Percentiles rank a stretch among this genome's conserved stretches.
Conservation (phyloP, 2,888 invertebrate species). For the Folsomia manolachei region DNA sequence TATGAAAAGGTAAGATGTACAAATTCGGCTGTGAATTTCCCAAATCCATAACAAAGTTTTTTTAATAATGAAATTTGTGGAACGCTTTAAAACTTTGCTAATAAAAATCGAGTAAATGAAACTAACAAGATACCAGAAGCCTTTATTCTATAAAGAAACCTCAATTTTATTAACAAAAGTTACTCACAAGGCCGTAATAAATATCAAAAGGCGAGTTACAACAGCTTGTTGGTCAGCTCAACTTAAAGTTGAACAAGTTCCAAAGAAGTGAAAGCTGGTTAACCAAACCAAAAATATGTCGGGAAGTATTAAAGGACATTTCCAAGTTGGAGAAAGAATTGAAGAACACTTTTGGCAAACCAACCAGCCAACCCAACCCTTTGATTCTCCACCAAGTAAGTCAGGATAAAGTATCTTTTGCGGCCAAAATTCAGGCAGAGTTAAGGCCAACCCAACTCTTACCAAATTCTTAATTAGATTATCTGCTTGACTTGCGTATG, state of each 20-base stretch:
- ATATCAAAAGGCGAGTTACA: not conserved
- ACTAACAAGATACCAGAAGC: not conserved
- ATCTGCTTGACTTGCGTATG: not conserved
- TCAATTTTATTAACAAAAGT: slow-evolving; percentile 3
- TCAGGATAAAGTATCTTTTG: not conserved
- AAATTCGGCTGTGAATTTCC: not conserved
- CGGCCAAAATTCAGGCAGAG: not conserved
- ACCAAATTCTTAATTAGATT: slow-evolving; percentile 6
- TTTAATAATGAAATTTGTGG: too few relatives aligned
- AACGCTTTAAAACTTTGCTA: too few relatives aligned
- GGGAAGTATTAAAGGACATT: not conserved
- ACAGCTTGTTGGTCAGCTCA: not conserved
- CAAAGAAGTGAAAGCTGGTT: slow-evolving; percentile 1
- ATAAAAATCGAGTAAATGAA: not conserved
- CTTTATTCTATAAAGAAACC: not conserved
- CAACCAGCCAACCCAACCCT: not conserved
- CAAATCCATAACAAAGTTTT: not conserved
- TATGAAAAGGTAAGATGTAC: not conserved
- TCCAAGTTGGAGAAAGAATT: not conserved
- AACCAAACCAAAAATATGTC: slow-evolving; percentile 5
- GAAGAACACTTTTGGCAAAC: not conserved
- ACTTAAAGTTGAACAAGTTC: not conserved
- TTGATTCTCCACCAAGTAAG: slow-evolving; percentile 5
- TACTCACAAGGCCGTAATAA: not conserved
- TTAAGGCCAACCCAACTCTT: not conserved